A percentile compares a stretch with the other conserved stretches of the same genome.
These are phyloP conservation scores for Thumatha senex DNA, from an alignment of 2,888 invertebrate species.

Conservation along the genomic window DNA sequence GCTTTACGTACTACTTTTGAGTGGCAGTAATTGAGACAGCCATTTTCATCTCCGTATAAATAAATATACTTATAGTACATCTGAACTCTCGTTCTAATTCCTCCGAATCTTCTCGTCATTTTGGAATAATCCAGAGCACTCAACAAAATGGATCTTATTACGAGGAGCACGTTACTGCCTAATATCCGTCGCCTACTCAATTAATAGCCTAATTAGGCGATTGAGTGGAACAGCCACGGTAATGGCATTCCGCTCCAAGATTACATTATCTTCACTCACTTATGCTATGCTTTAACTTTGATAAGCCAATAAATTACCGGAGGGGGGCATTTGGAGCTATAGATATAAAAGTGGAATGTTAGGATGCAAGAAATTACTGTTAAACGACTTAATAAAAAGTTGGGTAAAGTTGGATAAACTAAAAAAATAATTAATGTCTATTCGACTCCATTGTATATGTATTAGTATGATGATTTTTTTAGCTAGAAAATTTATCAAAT, in stretches of 20 bases:
- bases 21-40: no score
- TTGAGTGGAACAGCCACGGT: slow-evolving; percentile 43
- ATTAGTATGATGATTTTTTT: no score
- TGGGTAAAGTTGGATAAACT: no score
- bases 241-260: slow-evolving; percentile 50
- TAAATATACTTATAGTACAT: no score
- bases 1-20: no score
- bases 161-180: slow-evolving; percentile 35
- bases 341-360: not conserved
- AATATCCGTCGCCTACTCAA: slow-evolving; percentile 51
- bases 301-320: slow-evolving; percentile 22
- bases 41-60: no score
- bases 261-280: slow-evolving; percentile 49
- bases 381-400: no score
- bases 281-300: slow-evolving; percentile 28
- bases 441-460: no score
- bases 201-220: slow-evolving; percentile 57
- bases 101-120: slow-evolving; percentile 9
- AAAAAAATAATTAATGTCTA: no score
- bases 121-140: slow-evolving; percentile 41
- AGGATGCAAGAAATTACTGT: no score
- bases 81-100: not conserved
- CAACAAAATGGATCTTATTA: slow-evolving; percentile 38
- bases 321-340: not conserved
- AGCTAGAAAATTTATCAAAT: no score